These are phyloP conservation scores for Adrianichthys oophorus DNA, from an alignment of 2,797 vertebrate species.

Conservation along the genomic window DNA sequence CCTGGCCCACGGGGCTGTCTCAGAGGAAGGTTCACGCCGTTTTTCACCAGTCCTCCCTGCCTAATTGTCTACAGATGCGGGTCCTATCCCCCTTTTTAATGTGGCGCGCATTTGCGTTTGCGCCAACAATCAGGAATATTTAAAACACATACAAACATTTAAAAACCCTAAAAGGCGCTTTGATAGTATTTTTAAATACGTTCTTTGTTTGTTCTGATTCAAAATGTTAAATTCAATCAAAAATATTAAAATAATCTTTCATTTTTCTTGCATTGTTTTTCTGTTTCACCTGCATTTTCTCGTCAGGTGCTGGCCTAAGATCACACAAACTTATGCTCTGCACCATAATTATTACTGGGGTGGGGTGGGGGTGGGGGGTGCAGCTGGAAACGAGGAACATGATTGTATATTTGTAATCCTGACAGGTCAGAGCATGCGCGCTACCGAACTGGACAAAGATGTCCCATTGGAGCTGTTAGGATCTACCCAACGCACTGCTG, in stretches of 20 bases:
- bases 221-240: no score
- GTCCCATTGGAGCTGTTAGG: conserved; percentile 17
- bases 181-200: no score
- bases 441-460: conserved; percentile 19
- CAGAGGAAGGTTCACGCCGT: conserved; percentile 77
- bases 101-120: conserved; percentile 65
- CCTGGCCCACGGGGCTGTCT: conserved; percentile 76
- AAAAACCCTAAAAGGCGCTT: conserved; percentile 33
- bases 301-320: conserved; percentile 11
- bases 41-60: conserved; percentile 75
- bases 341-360: background rate
- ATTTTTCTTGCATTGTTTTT: background rate
- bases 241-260: no score
- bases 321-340: background rate
- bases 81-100: conserved; percentile 80
- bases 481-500: conserved; percentile 7
- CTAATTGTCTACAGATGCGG: conserved; percentile 84
- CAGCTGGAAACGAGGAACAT: background rate
- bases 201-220: no score
- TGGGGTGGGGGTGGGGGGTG: background rate
- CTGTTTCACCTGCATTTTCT: background rate
- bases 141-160: conserved; percentile 17
- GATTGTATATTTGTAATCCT: conserved; percentile 10
- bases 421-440: conserved; percentile 14
- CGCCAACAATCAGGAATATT: conserved; percentile 52